Evolutionary conservation across 2,113 vertebrate species (phyloP).

Genomic region (Lepus americanus): DNA sequence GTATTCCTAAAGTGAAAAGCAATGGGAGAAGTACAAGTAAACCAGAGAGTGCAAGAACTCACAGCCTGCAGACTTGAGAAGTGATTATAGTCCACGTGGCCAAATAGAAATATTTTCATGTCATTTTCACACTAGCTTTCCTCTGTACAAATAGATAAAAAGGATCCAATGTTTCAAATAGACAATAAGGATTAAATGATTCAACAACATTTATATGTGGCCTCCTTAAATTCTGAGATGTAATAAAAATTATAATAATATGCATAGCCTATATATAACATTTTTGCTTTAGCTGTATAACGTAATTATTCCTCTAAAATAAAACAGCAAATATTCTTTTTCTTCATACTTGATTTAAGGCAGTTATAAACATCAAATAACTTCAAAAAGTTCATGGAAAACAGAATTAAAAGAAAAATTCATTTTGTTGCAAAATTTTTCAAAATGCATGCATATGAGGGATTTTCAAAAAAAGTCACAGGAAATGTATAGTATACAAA

Average conservation of each 20-base stretch:
- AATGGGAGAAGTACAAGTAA: not conserved
- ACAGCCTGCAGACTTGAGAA: not conserved
- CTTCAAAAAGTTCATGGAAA: too few species aligned
- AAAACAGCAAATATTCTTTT: not conserved
- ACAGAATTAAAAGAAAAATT: too few species aligned
- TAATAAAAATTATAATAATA: not conserved
- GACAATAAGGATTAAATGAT: not conserved
- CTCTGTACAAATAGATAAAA: not conserved
- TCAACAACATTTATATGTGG: not conserved
- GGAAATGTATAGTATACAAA: too few species aligned
- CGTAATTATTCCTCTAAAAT: conserved; percentile 15
- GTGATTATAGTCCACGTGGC: not conserved
- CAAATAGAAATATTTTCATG: not conserved
- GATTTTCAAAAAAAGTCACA: too few species aligned
- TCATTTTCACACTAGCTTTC: not conserved
- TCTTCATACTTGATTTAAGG: not conserved
- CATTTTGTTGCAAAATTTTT: too few species aligned
- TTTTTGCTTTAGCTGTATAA: not conserved
- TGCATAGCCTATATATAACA: not conserved
- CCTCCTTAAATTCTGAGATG: not conserved
- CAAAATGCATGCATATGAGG: too few species aligned
- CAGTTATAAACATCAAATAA: conserved; percentile 3
- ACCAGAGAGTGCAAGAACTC: not conserved
- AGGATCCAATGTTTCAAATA: not conserved
- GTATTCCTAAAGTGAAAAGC: not conserved